Evolutionary conservation across 1,140 invertebrate genomes (phyloP), one percentile per base, ranked within the genome.

Genomic region (Bactericera cockerelli): DNA sequence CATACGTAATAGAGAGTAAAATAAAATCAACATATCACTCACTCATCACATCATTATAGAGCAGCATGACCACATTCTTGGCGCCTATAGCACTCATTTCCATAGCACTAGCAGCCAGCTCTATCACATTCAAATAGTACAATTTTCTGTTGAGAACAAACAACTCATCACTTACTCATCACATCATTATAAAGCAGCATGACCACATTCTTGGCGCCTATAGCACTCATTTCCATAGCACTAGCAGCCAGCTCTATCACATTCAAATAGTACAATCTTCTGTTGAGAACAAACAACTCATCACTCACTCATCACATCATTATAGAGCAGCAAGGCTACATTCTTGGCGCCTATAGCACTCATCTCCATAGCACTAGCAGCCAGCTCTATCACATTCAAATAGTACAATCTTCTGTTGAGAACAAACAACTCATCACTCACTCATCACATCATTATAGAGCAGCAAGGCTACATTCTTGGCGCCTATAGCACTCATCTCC

Each of bases 311-410:
- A n/a, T n/a, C n/a, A n/a, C 19, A 19, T 60, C 31, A 39, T 63
- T 60, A 25, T 59, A 33, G 8, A 59, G 39, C 31, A 63, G 69
- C 55, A 82, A 69, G 16, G 82, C 83, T 28, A 79, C 76, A 72
- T 86, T 86, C 67, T 76, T 76, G 1, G 74, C 81, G 53, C 74
- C 76, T 58, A 86, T 77, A 16, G 76, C 73, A 69, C 77, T 79
- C 81, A 84, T 85, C 72, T 86, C 83, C 76, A 86, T 84, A 0
- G 82, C 79, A 69, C 81, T 82, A 1, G 81, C 82, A 11, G 77
- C 77, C 75, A 77, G 77, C 69, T 86, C 83, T 57, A 85, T 80
- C 8, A 77, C 76, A 74, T 84, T 86, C 0, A 81, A 65, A 65
- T 84, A 75, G 69, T 80, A 84, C 24, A 85, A 59, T 8, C 70